Percentiles rank a stretch among this genome's conserved stretches.
Evolutionary conservation across 1,140 invertebrate species (phyloP).

Genomic region (Trachymyrmex septentrionalis): DNA sequence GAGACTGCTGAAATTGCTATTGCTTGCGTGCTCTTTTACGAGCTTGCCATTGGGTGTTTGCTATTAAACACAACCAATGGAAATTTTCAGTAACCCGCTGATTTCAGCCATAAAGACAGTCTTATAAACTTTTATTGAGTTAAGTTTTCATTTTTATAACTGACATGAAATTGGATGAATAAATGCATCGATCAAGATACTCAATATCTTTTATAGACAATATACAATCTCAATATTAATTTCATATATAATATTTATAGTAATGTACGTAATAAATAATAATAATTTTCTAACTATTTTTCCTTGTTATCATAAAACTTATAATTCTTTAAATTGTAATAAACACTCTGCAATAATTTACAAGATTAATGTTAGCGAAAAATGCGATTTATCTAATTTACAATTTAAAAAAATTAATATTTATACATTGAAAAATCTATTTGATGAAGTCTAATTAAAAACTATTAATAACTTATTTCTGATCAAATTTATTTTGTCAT

Average conservation of each 20-base stretch:
- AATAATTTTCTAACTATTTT: not conserved
- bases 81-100: slow-evolving; percentile 51
- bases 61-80: slow-evolving; percentile 67
- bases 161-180: slow-evolving; percentile 2
- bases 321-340: not conserved
- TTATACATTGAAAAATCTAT: not conserved
- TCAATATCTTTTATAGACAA: not conserved
- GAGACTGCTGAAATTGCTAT: slow-evolving; percentile 63
- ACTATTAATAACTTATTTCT: not conserved
- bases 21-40: slow-evolving; percentile 66
- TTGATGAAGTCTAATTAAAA: not conserved
- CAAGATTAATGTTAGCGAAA: not conserved
- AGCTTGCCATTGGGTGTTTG: slow-evolving; percentile 48
- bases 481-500: not conserved
- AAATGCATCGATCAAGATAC: not conserved
- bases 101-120: slow-evolving; percentile 49
- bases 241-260: not conserved
- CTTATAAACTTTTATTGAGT: slow-evolving; percentile 39
- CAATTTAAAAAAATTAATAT: not conserved
- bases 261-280: not conserved
- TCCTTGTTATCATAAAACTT: not conserved
- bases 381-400: not conserved
- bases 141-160: slow-evolving; percentile 27
- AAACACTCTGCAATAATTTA: not conserved
- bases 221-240: not conserved